Evolutionary conservation across 2,113 vertebrate species (phyloP).

Genomic region (Tachuris rubrigastra): DNA sequence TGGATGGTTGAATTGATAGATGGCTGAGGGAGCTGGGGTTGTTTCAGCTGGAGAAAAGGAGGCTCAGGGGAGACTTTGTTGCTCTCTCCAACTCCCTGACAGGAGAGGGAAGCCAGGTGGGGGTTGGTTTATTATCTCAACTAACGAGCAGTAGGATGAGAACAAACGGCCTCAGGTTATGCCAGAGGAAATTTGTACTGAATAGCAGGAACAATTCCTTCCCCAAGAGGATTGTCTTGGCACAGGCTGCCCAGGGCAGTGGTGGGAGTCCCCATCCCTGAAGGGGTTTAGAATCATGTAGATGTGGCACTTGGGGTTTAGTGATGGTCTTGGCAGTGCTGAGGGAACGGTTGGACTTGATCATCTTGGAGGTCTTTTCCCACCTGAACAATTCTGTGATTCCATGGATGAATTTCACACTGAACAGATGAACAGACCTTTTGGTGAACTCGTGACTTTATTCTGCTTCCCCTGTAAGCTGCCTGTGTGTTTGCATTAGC

Average conservation of each 20-base stretch:
- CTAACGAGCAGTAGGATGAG: not conserved
- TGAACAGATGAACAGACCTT: not conserved
- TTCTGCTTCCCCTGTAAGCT: not conserved
- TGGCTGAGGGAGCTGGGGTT: not conserved
- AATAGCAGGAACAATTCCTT: not conserved
- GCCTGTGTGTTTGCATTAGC: not conserved
- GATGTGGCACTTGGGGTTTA: not conserved
- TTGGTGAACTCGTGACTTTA: not conserved
- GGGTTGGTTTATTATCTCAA: not conserved
- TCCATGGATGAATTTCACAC: not conserved
- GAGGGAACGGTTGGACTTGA: fast-evolving
- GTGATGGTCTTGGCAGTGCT: not conserved
- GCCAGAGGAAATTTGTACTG: not conserved
- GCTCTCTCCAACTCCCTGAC: not conserved
- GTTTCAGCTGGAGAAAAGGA: not conserved
- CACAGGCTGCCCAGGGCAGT: not conserved
- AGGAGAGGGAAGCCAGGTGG: not conserved
- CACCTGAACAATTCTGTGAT: not conserved
- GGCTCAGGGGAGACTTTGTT: not conserved
- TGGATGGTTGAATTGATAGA: not conserved
- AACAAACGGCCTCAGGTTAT: not conserved
- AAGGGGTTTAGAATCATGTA: not conserved
- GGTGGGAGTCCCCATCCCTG: not conserved
- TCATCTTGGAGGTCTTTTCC: not conserved
- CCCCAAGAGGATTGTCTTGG: not conserved